Evolutionary conservation across 1,140 invertebrate genomes (phyloP).

Genomic region (Charaxes varanes): DNA sequence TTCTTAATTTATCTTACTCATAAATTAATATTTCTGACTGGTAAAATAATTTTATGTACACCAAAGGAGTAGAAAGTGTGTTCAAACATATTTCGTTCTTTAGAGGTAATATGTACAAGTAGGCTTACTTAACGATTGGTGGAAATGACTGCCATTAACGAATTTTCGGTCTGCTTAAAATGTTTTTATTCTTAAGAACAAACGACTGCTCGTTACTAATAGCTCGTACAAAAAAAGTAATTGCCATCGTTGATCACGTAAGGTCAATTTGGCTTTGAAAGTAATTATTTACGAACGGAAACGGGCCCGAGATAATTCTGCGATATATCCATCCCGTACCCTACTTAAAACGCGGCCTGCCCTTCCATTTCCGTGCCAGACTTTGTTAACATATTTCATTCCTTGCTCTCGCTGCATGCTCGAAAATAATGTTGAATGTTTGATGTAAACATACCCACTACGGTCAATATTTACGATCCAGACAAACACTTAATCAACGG

Average conservation of each 20-base stretch:
- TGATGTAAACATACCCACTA: slow-evolving; percentile 33
- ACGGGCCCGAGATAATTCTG: slow-evolving; percentile 33
- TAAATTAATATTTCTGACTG: no score
- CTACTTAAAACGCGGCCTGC: not conserved
- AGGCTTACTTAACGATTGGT: slow-evolving; percentile 22
- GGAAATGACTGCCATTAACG: slow-evolving; percentile 44
- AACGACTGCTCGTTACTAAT: slow-evolving; percentile 23
- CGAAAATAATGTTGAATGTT: slow-evolving; percentile 34
- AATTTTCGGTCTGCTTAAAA: slow-evolving; percentile 32
- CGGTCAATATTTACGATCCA: slow-evolving; percentile 42
- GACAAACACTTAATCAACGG: slow-evolving; percentile 48
- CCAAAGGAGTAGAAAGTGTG: no score
- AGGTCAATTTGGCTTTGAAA: slow-evolving; percentile 17
- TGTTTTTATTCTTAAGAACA: slow-evolving; percentile 19
- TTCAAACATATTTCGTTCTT: no score
- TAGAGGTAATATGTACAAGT: no score
- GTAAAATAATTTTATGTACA: no score
- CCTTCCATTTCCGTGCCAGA: slow-evolving; percentile 11
- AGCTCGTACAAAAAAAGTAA: slow-evolving; percentile 36
- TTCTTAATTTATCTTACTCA: no score
- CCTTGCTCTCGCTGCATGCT: slow-evolving; percentile 11
- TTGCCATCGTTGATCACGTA: slow-evolving; percentile 36
- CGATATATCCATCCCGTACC: slow-evolving; percentile 10
- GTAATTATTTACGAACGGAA: slow-evolving; percentile 42
- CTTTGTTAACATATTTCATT: slow-evolving; percentile 14